phyloP scores from a whole-genome alignment of 2,113 vertebrate species.

The Tychaedon coryphoeus region DNA sequence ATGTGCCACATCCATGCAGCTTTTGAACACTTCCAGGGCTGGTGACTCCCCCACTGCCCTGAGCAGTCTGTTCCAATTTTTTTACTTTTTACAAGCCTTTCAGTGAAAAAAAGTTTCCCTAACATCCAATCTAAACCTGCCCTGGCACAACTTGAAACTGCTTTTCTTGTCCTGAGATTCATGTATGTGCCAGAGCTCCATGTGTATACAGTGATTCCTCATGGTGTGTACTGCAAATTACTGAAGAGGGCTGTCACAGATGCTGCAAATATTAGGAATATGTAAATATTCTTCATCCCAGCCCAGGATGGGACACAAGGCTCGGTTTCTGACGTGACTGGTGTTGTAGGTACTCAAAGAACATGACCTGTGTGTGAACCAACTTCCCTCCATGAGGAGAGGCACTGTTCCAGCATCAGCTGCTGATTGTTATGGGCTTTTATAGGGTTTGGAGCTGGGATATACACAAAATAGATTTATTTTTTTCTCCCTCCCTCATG shows the following conservation, averaged over 20 bases:
- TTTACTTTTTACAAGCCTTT: background rate
- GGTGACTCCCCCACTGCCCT: background rate
- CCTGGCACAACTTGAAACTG: background rate
- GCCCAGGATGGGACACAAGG: background rate
- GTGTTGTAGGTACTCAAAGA: background rate
- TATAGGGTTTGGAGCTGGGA: background rate
- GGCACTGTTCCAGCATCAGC: background rate
- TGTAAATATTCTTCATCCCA: background rate
- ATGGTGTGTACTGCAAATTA: accelerated
- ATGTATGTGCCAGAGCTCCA: background rate
- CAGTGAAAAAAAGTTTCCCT: background rate
- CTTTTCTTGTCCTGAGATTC: background rate
- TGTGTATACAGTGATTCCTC: background rate
- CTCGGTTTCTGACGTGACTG: accelerated
- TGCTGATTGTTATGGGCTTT: background rate
- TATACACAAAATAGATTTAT: background rate
- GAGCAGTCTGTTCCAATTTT: background rate
- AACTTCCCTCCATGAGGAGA: background rate
- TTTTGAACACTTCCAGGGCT: background rate
- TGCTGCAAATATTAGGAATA: background rate
- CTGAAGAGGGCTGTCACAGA: background rate
- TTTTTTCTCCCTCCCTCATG: background rate
- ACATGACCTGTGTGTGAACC: background rate
- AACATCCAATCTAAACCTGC: background rate
- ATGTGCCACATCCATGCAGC: background rate